These are phyloP conservation scores for Halisarca cf. caerulea DNA, from an alignment of 37 sponge, comb jelly and placozoan genomes.

Conservation along the genomic window DNA sequence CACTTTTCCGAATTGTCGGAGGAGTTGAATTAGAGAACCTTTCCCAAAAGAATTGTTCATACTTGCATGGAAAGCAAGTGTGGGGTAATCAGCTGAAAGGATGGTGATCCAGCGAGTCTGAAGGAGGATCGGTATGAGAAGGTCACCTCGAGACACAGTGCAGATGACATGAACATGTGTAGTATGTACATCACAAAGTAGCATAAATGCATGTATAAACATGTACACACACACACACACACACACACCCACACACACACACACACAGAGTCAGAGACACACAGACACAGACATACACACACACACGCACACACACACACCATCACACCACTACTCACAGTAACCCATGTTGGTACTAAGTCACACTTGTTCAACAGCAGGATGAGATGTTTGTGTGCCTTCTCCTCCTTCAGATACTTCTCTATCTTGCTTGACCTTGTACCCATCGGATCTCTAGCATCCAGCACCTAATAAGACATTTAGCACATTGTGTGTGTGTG, in stretches of 20 bases:
- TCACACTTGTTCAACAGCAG: constrained; percentile 99
- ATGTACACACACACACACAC: background rate
- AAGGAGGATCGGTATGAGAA: background rate
- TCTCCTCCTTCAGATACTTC: constrained; percentile 82
- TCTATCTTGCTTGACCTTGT: constrained; percentile 94
- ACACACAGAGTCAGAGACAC: background rate
- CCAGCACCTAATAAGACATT: constrained; percentile 76
- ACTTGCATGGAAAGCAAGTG: constrained; percentile 98
- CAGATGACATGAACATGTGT: background rate
- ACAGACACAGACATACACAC: background rate
- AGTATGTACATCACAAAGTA: background rate
- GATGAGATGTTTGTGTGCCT: constrained; percentile 94
- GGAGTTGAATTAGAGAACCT: constrained; percentile 92
- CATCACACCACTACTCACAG: constrained; percentile 54
- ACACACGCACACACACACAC: background rate
- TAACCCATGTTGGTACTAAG: constrained; percentile 96
- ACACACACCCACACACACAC: background rate
- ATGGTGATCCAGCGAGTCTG: constrained; percentile 88
- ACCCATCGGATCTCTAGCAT: constrained; percentile 94
- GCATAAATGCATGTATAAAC: background rate
- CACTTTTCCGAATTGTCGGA: constrained; percentile 94
- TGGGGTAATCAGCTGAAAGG: constrained; percentile 90
- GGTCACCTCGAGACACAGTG: background rate
- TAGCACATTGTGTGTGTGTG: background rate
- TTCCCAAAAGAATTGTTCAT: constrained; percentile 97